These are phyloP conservation scores for Cotesia typhae DNA, from an alignment of 1,140 invertebrate species.

Conservation along the genomic window DNA sequence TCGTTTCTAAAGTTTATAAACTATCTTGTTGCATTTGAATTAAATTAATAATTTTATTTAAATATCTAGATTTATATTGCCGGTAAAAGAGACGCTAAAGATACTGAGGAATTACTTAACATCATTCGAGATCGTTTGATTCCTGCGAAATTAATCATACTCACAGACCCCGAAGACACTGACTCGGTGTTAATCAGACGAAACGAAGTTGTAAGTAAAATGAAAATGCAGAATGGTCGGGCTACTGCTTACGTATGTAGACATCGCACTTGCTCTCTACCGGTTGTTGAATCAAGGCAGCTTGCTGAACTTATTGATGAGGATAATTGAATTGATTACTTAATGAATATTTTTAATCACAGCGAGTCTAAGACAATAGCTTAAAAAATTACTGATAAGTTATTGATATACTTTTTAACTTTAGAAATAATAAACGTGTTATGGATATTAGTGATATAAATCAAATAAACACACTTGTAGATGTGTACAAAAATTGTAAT, in stretches of 20 bases:
- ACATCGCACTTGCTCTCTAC: constrained; percentile 80
- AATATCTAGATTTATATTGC: constrained; percentile 72
- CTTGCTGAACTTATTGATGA: constrained; percentile 70
- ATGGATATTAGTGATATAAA: constrained; percentile 3
- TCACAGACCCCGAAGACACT: constrained; percentile 68
- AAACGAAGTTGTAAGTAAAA: constrained; percentile 55
- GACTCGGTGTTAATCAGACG: constrained; percentile 50
- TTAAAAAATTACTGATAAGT: neutral
- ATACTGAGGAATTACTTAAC: constrained; percentile 74
- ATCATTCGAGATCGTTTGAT: constrained; percentile 74
- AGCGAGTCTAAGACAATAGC: no score
- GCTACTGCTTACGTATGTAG: constrained; percentile 85
- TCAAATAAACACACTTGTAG: no score
- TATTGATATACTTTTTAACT: no score
- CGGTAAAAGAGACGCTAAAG: constrained; percentile 71
- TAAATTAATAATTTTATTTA: neutral
- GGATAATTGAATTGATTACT: constrained; percentile 40
- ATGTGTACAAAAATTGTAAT: no score
- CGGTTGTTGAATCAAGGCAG: constrained; percentile 75
- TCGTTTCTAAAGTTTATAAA: constrained; percentile 8
- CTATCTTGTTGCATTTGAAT: no score
- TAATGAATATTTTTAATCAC: neutral
- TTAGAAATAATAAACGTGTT: no score
- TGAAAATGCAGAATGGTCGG: constrained; percentile 64
- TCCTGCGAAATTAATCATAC: constrained; percentile 75